phyloP scores from a whole-genome alignment of 2,797 vertebrate genomes.

The Gadopsis bispinosus region DNA sequence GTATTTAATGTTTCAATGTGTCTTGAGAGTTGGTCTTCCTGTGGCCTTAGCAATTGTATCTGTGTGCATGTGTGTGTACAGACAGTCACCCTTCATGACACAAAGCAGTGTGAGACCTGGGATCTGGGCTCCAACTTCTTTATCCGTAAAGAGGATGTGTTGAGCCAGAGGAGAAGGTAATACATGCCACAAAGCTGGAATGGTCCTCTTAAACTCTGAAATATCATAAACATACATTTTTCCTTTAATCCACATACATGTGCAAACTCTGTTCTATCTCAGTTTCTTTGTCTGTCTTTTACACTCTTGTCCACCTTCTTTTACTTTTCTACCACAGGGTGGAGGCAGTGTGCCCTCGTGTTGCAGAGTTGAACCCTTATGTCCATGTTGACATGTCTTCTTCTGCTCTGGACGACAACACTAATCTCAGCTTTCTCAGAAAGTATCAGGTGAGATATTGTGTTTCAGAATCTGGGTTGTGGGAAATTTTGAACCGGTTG shows the following conservation, averaged over 20 bases:
- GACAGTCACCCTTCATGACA: constrained; percentile 96
- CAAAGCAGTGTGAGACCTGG: constrained; percentile 88
- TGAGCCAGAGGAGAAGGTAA: constrained; percentile 90
- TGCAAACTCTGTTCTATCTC: neutral
- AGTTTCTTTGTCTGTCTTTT: neutral
- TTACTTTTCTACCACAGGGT: constrained; percentile 82
- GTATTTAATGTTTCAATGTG: constrained; percentile 5
- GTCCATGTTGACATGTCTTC: constrained; percentile 91
- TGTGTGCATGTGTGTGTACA: constrained; percentile 54
- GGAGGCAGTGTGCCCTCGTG: constrained; percentile 89
- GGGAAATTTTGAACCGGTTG: neutral
- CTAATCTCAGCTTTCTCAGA: constrained; percentile 92
- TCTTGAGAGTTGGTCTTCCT: neutral
- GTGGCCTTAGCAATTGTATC: neutral
- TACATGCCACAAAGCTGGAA: no score
- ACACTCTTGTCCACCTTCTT: neutral
- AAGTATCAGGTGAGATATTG: constrained; percentile 88
- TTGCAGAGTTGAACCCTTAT: constrained; percentile 95
- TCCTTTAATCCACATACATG: neutral
- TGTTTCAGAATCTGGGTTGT: neutral
- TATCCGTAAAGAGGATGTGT: constrained; percentile 91
- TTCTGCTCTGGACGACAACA: constrained; percentile 85
- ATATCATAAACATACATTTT: neutral
- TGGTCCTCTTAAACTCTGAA: neutral
- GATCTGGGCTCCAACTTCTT: constrained; percentile 98